These are phyloP conservation scores for Perccottus glenii DNA, from an alignment of 2,113 vertebrate species.

Conservation along the genomic window DNA sequence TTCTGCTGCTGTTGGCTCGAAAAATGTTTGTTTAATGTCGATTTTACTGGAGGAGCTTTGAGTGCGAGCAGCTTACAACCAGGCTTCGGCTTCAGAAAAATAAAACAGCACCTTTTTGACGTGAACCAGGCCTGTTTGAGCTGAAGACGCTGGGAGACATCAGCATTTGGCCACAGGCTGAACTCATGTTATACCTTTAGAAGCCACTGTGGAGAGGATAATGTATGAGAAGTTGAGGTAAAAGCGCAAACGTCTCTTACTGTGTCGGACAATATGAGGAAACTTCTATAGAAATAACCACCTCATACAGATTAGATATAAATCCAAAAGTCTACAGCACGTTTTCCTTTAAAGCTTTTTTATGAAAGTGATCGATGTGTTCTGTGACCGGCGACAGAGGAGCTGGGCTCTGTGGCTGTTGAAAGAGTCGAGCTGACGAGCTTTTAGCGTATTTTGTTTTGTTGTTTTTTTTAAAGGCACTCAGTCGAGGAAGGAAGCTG, in stretches of 20 bases:
- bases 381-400: slow-evolving; percentile 14
- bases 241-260: slow-evolving; percentile 3
- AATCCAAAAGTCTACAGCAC: slow-evolving; percentile 18
- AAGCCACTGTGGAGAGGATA: no score
- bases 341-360: slow-evolving; percentile 31
- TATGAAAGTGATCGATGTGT: slow-evolving; percentile 53
- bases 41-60: slow-evolving; percentile 23
- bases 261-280: slow-evolving; percentile 61
- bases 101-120: slow-evolving; percentile 42
- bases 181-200: slow-evolving; percentile 8
- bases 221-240: no score
- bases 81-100: slow-evolving; percentile 22
- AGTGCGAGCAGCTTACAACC: slow-evolving; percentile 19
- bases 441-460: slow-evolving; percentile 35
- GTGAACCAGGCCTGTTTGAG: slow-evolving; percentile 41
- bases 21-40: slow-evolving; percentile 60
- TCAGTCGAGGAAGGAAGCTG: slow-evolving; percentile 67
- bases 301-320: slow-evolving; percentile 34
- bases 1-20: background rate
- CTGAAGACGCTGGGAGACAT: slow-evolving; percentile 18
- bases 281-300: slow-evolving; percentile 33
- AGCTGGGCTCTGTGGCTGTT: slow-evolving; percentile 26
- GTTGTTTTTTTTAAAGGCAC: slow-evolving; percentile 17
- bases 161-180: slow-evolving; percentile 29
- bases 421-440: slow-evolving; percentile 46